Base-by-base conservation (phyloP, 2,888 invertebrate genomes). In the Sialis fuliginosa region DNA sequence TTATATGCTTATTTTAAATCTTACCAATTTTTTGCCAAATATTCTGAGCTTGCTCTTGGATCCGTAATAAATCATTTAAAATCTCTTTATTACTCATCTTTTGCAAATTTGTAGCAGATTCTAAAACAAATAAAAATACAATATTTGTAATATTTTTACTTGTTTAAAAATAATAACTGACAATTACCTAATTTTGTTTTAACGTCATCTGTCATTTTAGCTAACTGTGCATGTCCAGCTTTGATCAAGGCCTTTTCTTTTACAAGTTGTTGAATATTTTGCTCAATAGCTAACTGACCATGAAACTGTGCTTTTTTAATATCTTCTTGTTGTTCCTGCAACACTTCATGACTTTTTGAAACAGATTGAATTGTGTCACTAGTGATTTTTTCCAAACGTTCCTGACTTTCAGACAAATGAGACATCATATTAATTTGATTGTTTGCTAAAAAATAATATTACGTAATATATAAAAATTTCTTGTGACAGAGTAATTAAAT, bases 211-310 rank as follows among this genome's bases (percentile, higher is more conserved):
- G 75, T 71, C 65, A 77, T 68, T 12, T 63, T 53, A 7, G 70
- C 62, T 22, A 78, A 60, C 51, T 74, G 68, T 48, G 63, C 58
- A 54, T 78, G 75, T 3, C 76, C 75, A 30, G 72, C 62, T 33
- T 69, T 63, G 50, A 79, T 77, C 45, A 77, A 58, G 35, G 69
- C 66, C 56, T 75, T 77, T 57, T 79, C 78, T 47, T 69, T 64
- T n/a, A 63, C 62, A 44, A 79, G 59, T 47, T 73, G 66, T 47
- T 65, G 64, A 46, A 78, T 65, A 60, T 77, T 79, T 44, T 64
- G 61, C 40, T 70, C 65, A 6, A 77, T 64, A 10, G 69, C 60
- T 42, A 66, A 58, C 51, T 75, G 68, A 9, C 74, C 68, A 39
- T 62, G 57, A 35, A 63, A 52, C 51, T 71, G 70, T 4, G 70